Base-by-base conservation (phyloP, 2,113 vertebrate species). In the Neolamprologus toae region DNA sequence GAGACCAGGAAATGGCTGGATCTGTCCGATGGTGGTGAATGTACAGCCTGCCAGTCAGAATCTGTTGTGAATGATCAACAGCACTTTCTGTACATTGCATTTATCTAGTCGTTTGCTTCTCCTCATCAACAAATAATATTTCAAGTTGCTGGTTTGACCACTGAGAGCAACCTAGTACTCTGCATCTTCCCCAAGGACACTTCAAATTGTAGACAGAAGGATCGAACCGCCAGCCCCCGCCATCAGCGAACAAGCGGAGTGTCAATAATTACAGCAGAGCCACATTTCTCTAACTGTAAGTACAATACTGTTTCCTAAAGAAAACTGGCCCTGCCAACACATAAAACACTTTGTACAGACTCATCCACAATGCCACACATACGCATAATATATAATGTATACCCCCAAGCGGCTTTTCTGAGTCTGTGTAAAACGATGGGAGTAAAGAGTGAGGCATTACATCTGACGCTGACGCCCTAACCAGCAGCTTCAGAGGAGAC, bases 231-330 rank as follows among this genome's bases (percentile, higher is more conserved):
- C 26, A 45, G 47, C 35, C 23, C 73, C 55, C 33, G 6, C 55
- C n/a, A 31, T 79, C 82, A 79, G 21, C 16, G 4, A 78, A 14
- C 26, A 73, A 73, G 35, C 6, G 4, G 5, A 28, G 16, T 86
- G 35, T 35, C 53, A 66, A 91, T 71, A 83, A 89, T 80, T 61
- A 54, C 23, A 66, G 66, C 14, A 31, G 53, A 21, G 80, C n/a
- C 14, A 11, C 26, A 79, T 83, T 80, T 82, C 84, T 76, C n/a
- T 80, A 73, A 73, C 28, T 76, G 47, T 79, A 33, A 85, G 31
- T 2, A 59, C 7, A 3, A 42, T 19, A 86, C 10, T 61, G 19
- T 8, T 80, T 76, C 42, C 16, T 42, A 21, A 80, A 4, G 71
- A 73, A 89, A 66, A 55, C 5, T 21, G 13, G 4, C 21, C 19